Base-by-base conservation (phyloP, 2,113 vertebrate genomes). In the Pogona vitticeps region DNA sequence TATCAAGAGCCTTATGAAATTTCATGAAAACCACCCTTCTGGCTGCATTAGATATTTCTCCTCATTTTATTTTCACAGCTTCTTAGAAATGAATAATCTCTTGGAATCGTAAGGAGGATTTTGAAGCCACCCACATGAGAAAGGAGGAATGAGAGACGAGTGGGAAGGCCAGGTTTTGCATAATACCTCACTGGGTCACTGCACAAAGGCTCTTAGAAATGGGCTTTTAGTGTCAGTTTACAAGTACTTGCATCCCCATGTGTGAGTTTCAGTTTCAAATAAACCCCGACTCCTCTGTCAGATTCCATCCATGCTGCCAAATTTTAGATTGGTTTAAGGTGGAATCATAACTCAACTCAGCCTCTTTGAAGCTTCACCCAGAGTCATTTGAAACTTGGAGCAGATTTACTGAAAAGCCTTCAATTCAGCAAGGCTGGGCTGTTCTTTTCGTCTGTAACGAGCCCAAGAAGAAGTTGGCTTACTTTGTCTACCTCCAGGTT, bases 211-310 rank as follows among this genome's bases (percentile, higher is more conserved):
- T 2, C 58, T 21, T 72, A 33, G 87, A 42, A 78, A 81, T 78
- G 0, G 0, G 65, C 89, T 90, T 42, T 28, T 73, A 23, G 9
- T n/a, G 28, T 83, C 0, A 0, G 0, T n/a, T 12, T 80, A 42
- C 1, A 58, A 1, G 1, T 1, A 0, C 1, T 59, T 13, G 28
- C 38, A 61, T 15, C 68, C 86, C 58, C 12, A 3, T 72, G 67
- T 89, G 68, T 90, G 70, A 78, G 2, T n/a, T 72, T 20, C 13
- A 12, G 28, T 90, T 88, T 90, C 67, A 88, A n/a, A 63, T 83
- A 12, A 84, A 76, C 15, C 82, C 38, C 1, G 2, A 15, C 42
- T 84, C 20, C 67, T 72, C 88, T 86, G 65, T 78, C 26, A 89
- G 82, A 82, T 75, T 70, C 46, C 33, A 46, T 31, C 72, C 42